Conservation (phyloP, 2,113 vertebrate genomes). For the Lutjanus erythropterus region DNA sequence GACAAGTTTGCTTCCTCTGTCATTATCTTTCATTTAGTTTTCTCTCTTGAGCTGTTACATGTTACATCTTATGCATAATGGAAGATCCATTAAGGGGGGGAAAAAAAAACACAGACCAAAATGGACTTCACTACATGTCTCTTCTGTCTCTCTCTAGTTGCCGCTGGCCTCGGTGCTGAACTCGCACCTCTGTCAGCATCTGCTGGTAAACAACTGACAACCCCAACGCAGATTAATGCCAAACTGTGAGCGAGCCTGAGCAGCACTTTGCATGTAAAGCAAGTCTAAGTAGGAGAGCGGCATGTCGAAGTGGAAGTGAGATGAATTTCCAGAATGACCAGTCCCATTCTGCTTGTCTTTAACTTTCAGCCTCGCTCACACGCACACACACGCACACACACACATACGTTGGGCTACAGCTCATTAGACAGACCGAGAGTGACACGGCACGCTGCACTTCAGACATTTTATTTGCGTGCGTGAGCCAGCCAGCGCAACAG, state of each 20-base stretch:
- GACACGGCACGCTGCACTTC: slow-evolving; percentile 21
- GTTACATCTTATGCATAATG: background rate
- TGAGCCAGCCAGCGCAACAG: background rate
- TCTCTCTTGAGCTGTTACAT: background rate
- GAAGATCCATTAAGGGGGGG: background rate
- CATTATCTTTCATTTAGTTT: slow-evolving; percentile 3
- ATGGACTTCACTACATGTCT: background rate
- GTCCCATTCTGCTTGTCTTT: background rate
- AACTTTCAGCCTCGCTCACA: background rate
- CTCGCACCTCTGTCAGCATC: slow-evolving; percentile 18
- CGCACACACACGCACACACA: background rate
- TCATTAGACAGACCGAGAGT: slow-evolving; percentile 35
- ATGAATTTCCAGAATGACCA: slow-evolving; percentile 30
- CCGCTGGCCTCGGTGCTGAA: slow-evolving; percentile 50
- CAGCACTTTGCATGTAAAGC: slow-evolving; percentile 28
- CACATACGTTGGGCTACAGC: background rate
- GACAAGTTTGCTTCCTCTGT: background rate
- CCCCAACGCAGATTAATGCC: slow-evolving; percentile 16
- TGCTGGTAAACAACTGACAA: slow-evolving; percentile 53
- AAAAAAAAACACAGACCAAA: background rate
- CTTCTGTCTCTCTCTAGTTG: background rate
- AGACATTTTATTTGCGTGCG: background rate
- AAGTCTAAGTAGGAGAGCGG: slow-evolving; percentile 2
- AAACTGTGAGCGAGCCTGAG: slow-evolving; percentile 18
- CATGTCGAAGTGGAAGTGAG: background rate